phyloP scores from a whole-genome alignment of 2,888 invertebrate species.

The Synergus laeviventris region DNA sequence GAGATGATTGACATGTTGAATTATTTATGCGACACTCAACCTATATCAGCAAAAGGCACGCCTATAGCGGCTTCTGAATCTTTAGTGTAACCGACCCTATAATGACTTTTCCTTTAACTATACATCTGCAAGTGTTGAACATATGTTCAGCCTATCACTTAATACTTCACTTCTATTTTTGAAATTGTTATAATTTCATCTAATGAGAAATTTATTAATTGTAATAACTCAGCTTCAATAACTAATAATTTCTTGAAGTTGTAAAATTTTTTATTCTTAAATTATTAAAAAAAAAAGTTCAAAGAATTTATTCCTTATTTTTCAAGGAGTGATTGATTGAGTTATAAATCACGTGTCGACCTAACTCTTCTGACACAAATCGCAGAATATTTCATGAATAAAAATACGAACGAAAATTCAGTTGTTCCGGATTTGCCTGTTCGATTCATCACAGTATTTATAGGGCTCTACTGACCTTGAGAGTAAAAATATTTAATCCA shows the following conservation, averaged over 20 bases:
- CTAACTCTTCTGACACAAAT: constrained; percentile 2
- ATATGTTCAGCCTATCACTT: background rate
- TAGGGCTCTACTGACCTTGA: constrained; percentile 4
- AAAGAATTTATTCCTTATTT: background rate
- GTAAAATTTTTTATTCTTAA: no score
- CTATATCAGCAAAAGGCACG: constrained; percentile 48
- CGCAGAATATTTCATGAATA: background rate
- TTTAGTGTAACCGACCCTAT: constrained; percentile 17
- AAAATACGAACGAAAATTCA: constrained; percentile 1
- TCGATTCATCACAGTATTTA: constrained; percentile 2
- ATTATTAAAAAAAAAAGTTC: no score
- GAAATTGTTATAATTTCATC: background rate
- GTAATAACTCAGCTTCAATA: background rate
- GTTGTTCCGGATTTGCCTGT: background rate
- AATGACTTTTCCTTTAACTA: background rate
- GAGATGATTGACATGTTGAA: constrained; percentile 57
- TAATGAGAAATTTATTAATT: background rate
- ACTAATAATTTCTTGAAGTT: background rate
- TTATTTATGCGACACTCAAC: constrained; percentile 58
- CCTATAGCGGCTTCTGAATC: background rate
- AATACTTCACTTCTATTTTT: background rate
- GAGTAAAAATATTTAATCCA: background rate
- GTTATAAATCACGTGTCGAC: background rate
- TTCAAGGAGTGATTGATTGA: background rate
- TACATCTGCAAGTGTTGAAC: background rate